Conservation (phyloP, 2,113 vertebrate genomes). For the Siniperca knerii region DNA sequence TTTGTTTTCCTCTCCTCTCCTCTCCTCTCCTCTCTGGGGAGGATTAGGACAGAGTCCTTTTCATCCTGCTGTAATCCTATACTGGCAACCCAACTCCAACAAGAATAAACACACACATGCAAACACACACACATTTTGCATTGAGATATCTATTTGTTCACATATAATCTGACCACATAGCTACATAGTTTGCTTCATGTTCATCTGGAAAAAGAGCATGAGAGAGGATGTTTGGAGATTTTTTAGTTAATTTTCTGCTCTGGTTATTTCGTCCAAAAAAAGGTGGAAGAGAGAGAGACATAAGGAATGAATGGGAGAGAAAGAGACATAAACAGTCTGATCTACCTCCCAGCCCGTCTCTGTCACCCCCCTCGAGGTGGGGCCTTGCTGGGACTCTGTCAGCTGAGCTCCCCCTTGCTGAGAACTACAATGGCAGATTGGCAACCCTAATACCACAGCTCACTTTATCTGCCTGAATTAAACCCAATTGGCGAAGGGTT, state of each 20-base stretch:
- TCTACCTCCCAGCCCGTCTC: constrained; percentile 56
- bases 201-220: constrained; percentile 14
- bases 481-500: constrained; percentile 66
- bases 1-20: background rate
- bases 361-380: constrained; percentile 57
- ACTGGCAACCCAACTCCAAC: constrained; percentile 66
- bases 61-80: constrained; percentile 77
- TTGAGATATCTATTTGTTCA: constrained; percentile 46
- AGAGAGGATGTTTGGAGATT: background rate
- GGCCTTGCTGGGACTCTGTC: constrained; percentile 64
- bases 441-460: constrained; percentile 74
- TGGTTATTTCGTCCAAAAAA: constrained; percentile 7
- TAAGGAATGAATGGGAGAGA: constrained; percentile 35
- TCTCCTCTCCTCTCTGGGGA: constrained; percentile 49
- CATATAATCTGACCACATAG: constrained; percentile 16
- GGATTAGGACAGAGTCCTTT: constrained; percentile 77
- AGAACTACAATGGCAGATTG: constrained; percentile 77
- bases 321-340: constrained; percentile 41
- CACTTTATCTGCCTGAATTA: constrained; percentile 74
- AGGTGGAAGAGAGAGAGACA: constrained; percentile 1
- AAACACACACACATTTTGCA: constrained; percentile 21
- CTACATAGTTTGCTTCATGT: constrained; percentile 11
- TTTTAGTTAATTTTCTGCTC: constrained; percentile 23
- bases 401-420: constrained; percentile 64
- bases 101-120: constrained; percentile 53